Evolutionary conservation across 2,888 invertebrate genomes (phyloP), one percentile per base, ranked within the genome.

Genomic region (Dryobota labecula): DNA sequence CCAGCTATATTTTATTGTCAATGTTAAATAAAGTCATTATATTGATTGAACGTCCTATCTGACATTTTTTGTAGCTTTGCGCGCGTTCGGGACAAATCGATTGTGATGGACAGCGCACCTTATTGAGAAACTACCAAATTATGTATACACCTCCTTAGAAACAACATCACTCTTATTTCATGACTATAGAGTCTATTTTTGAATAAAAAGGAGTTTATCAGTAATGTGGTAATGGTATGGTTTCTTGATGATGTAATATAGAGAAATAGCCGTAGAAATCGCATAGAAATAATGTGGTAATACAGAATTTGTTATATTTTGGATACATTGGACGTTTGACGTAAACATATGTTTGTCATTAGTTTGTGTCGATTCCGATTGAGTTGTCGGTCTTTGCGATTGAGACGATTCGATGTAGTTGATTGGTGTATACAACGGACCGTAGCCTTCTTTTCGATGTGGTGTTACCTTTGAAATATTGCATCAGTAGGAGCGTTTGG

Each of bases 1-100:
- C 85, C 84, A 85, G 92, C 93, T 85, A 95, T 96, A 95, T 95
- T 92, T 96, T 95, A 95, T 93, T 95, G 95, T 96, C 95, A 96
- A 93, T 92, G 91, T 94, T 93, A 95, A 96, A 96, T 96, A 95
- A 95, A 96, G 95, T 94, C 95, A 94, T 96, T 95, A 96, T 95
- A 94, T 95, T 95, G 95, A 96, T 96, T 94, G 95, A 96, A 89
- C 88, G 93, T 84, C 72, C 81, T 86, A 86, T 87, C 86, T 84
- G 77, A 74, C 73, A 76, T 84, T 87, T 88, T 89, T 90, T 90
- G 84, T 89, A 85, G 84, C 88, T 82, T 84, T 73, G 80, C 87
- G 86, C 86, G 86, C 86, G 87, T 91, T 93, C 90, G 91, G 89
- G 88, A 92, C 93, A 92, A 93, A 95, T 95, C 94, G 94, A 94